phyloP scores from a whole-genome alignment of 2,113 vertebrate genomes.

The Rousettus leschenaultii region DNA sequence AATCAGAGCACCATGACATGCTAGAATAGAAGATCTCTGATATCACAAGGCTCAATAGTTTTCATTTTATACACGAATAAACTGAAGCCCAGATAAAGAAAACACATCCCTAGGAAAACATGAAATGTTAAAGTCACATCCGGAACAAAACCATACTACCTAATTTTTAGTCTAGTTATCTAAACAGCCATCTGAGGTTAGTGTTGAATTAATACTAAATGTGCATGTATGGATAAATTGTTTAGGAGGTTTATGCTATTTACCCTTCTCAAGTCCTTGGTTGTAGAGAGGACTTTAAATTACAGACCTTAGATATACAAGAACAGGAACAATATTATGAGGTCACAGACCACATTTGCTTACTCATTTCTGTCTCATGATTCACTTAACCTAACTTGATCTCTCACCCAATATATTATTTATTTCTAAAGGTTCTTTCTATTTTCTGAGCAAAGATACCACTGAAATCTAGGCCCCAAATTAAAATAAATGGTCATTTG shows the following conservation, averaged over 20 bases:
- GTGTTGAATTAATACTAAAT: background rate
- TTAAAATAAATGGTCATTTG: conserved; percentile 37
- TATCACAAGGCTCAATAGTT: background rate
- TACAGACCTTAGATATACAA: background rate
- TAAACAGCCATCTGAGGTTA: background rate
- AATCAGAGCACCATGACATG: background rate
- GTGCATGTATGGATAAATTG: background rate
- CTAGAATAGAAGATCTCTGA: background rate
- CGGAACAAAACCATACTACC: background rate
- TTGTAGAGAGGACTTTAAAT: conserved; percentile 1
- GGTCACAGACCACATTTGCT: conserved; percentile 20
- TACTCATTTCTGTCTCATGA: conserved; percentile 38
- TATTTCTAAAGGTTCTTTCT: conserved; percentile 32
- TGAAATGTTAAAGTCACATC: background rate
- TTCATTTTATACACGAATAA: background rate
- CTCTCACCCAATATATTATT: background rate
- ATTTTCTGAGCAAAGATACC: background rate
- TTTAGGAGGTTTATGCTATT: background rate
- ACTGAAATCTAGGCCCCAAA: conserved; percentile 5
- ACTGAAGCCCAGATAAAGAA: background rate
- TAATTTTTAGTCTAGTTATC: background rate
- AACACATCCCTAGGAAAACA: background rate
- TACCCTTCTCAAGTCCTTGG: background rate
- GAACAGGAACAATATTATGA: conserved; percentile 33
- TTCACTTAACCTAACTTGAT: conserved; percentile 25